These are phyloP conservation scores for Prionailurus viverrinus DNA, from an alignment of 2,113 vertebrate genomes.

Conservation along the genomic window DNA sequence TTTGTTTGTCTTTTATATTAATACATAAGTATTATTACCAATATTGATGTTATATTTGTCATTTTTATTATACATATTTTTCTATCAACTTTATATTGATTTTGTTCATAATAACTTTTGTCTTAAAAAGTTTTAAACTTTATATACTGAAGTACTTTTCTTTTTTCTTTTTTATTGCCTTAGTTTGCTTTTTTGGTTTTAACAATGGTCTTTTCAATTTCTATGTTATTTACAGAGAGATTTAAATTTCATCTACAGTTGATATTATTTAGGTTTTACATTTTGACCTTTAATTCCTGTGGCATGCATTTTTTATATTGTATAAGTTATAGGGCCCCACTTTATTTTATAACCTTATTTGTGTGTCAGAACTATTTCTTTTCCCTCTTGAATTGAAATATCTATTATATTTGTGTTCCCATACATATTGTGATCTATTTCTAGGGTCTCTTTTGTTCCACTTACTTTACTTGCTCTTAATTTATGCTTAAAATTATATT, in stretches of 20 bases:
- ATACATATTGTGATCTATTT: not conserved
- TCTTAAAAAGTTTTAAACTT: not conserved
- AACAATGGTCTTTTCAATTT: not conserved
- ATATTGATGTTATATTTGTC: not conserved
- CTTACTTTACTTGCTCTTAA: not conserved
- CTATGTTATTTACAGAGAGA: not conserved
- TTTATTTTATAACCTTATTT: not conserved
- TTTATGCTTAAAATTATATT: not conserved
- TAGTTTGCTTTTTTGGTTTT: not conserved
- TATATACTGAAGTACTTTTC: not conserved
- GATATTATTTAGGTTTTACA: not conserved
- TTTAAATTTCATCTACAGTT: not conserved
- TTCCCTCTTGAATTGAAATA: not conserved
- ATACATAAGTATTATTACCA: not conserved
- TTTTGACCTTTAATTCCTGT: not conserved
- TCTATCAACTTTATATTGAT: not conserved
- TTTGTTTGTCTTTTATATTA: not conserved
- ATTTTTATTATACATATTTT: not conserved
- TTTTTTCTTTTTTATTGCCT: not conserved
- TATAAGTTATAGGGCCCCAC: not conserved
- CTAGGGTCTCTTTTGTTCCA: not conserved
- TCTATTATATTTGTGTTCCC: not conserved
- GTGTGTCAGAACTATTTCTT: not conserved
- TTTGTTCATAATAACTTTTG: not conserved
- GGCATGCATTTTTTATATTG: not conserved